A percentile compares a stretch with the other conserved stretches of the same genome.
Evolutionary conservation across 2,113 vertebrate genomes (phyloP).

Genomic region (Pogonocichla stellata): DNA sequence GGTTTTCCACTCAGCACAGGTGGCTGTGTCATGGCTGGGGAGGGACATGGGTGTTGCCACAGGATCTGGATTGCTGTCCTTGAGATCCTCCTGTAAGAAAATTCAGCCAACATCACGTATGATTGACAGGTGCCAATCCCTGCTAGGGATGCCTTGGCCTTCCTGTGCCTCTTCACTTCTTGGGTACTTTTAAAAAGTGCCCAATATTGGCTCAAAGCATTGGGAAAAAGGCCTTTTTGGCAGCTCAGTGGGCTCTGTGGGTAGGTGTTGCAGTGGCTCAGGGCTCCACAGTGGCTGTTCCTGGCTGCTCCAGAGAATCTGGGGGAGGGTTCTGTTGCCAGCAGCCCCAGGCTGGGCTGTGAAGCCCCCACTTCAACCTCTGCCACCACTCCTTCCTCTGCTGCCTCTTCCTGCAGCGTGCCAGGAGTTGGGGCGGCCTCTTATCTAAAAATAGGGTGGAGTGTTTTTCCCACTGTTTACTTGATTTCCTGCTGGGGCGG

Average conservation of each 20-base stretch:
- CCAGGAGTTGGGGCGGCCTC: accelerated
- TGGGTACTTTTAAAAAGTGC: background rate
- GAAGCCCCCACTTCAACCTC: background rate
- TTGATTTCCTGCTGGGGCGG: conserved; percentile 48
- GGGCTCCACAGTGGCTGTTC: background rate
- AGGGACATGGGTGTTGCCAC: accelerated
- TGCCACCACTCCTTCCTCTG: background rate
- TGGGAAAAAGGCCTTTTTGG: background rate
- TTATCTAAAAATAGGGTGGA: conserved; percentile 51
- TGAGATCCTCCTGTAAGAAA: background rate
- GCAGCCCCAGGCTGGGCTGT: background rate
- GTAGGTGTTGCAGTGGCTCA: accelerated
- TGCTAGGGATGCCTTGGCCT: background rate
- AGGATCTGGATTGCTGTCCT: background rate
- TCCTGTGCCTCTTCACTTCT: background rate
- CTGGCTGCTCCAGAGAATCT: background rate
- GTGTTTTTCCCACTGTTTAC: conserved; percentile 55
- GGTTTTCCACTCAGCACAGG: background rate
- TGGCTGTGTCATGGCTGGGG: accelerated
- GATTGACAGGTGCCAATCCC: background rate
- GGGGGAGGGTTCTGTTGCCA: background rate
- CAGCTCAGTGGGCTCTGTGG: accelerated
- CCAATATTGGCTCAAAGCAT: background rate
- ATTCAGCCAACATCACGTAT: accelerated
- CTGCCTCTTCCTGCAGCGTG: accelerated